These are phyloP conservation scores for Aplysia californica DNA, from an alignment of 1,140 invertebrate genomes.

Conservation along the genomic window DNA sequence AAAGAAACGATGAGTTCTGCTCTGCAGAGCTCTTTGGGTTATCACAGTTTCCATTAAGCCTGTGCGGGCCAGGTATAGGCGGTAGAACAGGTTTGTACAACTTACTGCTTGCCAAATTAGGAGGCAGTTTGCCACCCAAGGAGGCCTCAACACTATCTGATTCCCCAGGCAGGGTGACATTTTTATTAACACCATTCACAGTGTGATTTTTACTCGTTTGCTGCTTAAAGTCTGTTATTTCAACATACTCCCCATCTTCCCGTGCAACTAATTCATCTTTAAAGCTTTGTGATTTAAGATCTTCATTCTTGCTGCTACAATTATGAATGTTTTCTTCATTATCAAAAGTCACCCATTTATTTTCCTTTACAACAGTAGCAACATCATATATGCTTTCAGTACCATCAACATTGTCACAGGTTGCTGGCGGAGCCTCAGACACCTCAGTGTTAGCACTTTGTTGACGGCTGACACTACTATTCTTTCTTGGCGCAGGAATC, in stretches of 20 bases:
- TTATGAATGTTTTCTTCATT: too few relatives aligned
- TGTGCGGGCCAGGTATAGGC: too few relatives aligned
- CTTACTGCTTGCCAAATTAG: constrained; percentile 15
- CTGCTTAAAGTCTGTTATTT: constrained; percentile 26
- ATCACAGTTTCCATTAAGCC: too few relatives aligned
- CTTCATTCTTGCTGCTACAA: too few relatives aligned
- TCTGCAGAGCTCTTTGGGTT: too few relatives aligned
- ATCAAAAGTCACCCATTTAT: constrained; percentile 3
- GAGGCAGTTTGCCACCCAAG: constrained; percentile 4
- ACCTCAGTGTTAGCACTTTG: too few relatives aligned
- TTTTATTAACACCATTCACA: background rate
- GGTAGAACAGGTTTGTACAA: constrained; percentile 34
- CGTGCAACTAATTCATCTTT: too few relatives aligned
- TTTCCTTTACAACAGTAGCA: background rate
- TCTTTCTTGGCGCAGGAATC: background rate
- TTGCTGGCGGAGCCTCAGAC: too few relatives aligned
- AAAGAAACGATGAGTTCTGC: too few relatives aligned
- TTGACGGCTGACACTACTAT: background rate
- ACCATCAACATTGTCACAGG: too few relatives aligned
- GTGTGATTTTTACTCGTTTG: background rate
- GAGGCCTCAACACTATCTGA: background rate
- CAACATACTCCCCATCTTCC: constrained; percentile 35
- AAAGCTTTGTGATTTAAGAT: too few relatives aligned
- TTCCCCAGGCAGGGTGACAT: background rate
- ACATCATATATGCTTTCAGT: too few relatives aligned